Conservation (phyloP, 2,797 vertebrate genomes). For the Macrochelys suwanniensis region DNA sequence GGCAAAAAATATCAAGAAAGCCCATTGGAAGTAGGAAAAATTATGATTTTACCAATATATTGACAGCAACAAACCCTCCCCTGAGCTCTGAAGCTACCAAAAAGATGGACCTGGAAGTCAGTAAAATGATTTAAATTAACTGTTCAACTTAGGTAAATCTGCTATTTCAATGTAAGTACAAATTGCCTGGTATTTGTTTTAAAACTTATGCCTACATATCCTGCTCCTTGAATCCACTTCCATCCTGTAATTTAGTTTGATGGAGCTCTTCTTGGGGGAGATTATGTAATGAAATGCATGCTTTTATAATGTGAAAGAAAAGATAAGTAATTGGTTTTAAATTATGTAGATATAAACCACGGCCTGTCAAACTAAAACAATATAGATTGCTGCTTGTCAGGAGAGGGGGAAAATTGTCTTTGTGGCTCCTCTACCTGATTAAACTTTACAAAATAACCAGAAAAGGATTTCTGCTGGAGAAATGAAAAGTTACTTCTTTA, state of each 20-base stretch:
- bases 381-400: constrained; percentile 66
- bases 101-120: neutral
- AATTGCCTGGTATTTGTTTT: constrained; percentile 25
- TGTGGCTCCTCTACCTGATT: constrained; percentile 45
- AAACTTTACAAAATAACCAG: constrained; percentile 47
- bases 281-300: constrained; percentile 30
- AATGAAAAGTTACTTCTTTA: constrained; percentile 60
- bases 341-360: constrained; percentile 39
- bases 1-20: neutral
- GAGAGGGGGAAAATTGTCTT: constrained; percentile 34
- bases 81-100: neutral
- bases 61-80: neutral
- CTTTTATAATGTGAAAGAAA: constrained; percentile 56
- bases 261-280: constrained; percentile 33
- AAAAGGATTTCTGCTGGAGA: constrained; percentile 31
- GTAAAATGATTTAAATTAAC: neutral
- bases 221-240: constrained; percentile 20
- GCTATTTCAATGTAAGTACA: neutral
- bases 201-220: neutral
- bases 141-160: neutral
- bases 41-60: neutral
- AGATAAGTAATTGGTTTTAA: constrained; percentile 55
- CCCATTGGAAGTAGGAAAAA: neutral
- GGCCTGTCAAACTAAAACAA: constrained; percentile 59
- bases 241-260: constrained; percentile 48